Base-by-base conservation (phyloP, 2,888 invertebrate species). In the Cheilosia vernalis region DNA sequence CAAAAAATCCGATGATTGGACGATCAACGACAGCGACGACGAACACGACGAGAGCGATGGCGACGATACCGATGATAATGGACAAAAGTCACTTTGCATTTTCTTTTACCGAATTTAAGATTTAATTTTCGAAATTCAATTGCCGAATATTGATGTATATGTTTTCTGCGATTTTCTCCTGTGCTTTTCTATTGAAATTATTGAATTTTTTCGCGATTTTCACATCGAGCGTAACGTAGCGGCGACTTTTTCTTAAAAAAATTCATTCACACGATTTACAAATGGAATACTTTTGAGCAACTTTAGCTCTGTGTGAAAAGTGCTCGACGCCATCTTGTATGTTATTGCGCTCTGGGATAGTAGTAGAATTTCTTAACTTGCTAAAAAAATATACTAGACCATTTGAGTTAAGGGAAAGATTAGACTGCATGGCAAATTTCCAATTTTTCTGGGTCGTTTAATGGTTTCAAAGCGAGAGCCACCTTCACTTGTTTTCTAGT, bases 161-260 rank as follows among this genome's bases (percentile, higher is more conserved):
- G 53, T 70, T 73, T 69, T 58, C 60, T 21, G 47, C 30, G 19
- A n/a, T 49, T 64, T 66, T 80, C 21, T 60, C 69, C 64, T 42
- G 64, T 76, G 51, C 80, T 84, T 84, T 80, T 47, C 13, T 64
- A 21, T 70, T n/a, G 37, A 80, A 80, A 74, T 84, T 61, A 67
- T 21, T 76, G 33, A 72, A 81, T 66, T 70, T 44, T 55, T 61
- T 61, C 19, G 44, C 55, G 61, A 72, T 67, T 85, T 85, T 81
- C 66, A 64, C 76, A 77, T 66, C 72, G 66, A 85, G 81, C 61
- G 77, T 87, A 88, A 88, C 88, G 89, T 89, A 87, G 88, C 88
- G 85, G 87, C 88, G 88, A 87, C 82, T 88, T 87, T 82, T 76
- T 85, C 77, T 67, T 81, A 47, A 76, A 84, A 37, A 85, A 81